Base-by-base conservation (phyloP, 2,888 invertebrate genomes). In the Eupithecia centaureata region DNA sequence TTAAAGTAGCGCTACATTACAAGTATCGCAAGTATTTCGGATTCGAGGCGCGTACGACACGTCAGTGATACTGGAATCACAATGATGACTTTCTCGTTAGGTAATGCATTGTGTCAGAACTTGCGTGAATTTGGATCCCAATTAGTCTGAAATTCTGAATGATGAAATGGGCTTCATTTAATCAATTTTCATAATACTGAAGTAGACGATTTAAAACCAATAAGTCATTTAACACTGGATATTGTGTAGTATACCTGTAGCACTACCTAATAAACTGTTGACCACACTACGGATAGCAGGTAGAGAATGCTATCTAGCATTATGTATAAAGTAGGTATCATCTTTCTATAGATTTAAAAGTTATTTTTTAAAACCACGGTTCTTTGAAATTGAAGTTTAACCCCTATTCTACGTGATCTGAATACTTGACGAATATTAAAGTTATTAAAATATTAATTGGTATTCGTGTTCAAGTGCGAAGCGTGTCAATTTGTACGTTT, bases 81-180 rank as follows among this genome's bases (percentile, higher is more conserved):
- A 90, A 91, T 86, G 77, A 79, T 69, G 79, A 87, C 91, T 92
- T 92, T 92, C 91, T 82, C 90, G 81, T 91, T 90, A 87, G 79
- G 77, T 81, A 91, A 91, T 78, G 73, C 65, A 60, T 69, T 77
- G 76, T 76, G 76, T 77, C 72, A 73, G 73, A 73, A 67, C 67
- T 65, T 70, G 70, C 62, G 52, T 67, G 69, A 68, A 66, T 64
- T 66, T 33, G 38, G 57, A 66, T 60, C 30, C 15, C 38, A 18
- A 33, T 47, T n/a, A 58, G 28, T 5, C 8, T 54, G 3, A 57
- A 57, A 32, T 32, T 57, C 4, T 18, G 28, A 54, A 30, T 54
- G 2, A n/a, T 28, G 54, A 56, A 57, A 57, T 30, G 28, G 18
- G 57, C 5, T 33, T 32, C 2, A 28, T 7, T 27, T 56, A n/a